Percentiles rank a stretch among this genome's conserved stretches.
These are phyloP conservation scores for Bos javanicus DNA, from an alignment of 2,113 vertebrate genomes.

Conservation along the genomic window DNA sequence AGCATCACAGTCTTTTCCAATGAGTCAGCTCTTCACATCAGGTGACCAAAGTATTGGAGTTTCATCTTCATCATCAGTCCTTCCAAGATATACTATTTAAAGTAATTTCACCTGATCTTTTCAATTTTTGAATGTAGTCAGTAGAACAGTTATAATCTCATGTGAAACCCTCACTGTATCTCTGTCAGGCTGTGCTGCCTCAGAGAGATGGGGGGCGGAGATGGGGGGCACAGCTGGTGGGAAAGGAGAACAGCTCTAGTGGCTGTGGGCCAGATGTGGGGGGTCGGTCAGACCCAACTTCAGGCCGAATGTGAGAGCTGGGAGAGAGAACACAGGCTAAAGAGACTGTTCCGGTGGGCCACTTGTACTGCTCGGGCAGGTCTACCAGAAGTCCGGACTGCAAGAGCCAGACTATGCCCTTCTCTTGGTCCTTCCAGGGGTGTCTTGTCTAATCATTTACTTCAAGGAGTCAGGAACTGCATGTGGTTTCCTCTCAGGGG, in stretches of 20 bases:
- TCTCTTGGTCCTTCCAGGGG: neutral
- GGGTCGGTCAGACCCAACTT: neutral
- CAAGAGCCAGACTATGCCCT: accelerated
- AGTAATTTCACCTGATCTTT: neutral
- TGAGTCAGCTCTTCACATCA: neutral
- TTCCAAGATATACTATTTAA: neutral
- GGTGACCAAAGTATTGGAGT: neutral
- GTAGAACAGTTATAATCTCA: neutral
- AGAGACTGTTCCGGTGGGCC: neutral
- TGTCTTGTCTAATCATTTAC: neutral
- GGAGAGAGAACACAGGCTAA: neutral
- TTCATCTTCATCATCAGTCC: neutral
- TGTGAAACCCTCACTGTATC: neutral
- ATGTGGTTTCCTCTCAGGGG: neutral
- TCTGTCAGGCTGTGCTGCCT: neutral
- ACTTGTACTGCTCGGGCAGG: neutral
- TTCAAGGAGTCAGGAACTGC: neutral
- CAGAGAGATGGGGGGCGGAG: neutral
- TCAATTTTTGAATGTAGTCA: neutral
- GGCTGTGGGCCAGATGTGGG: neutral
- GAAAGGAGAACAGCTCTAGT: too few relatives aligned
- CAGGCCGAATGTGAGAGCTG: too few relatives aligned
- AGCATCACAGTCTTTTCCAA: neutral
- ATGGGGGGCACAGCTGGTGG: neutral
- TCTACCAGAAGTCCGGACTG: neutral